Evolutionary conservation across 2,113 vertebrate species (phyloP).

Genomic region (Centrocercus urophasianus): DNA sequence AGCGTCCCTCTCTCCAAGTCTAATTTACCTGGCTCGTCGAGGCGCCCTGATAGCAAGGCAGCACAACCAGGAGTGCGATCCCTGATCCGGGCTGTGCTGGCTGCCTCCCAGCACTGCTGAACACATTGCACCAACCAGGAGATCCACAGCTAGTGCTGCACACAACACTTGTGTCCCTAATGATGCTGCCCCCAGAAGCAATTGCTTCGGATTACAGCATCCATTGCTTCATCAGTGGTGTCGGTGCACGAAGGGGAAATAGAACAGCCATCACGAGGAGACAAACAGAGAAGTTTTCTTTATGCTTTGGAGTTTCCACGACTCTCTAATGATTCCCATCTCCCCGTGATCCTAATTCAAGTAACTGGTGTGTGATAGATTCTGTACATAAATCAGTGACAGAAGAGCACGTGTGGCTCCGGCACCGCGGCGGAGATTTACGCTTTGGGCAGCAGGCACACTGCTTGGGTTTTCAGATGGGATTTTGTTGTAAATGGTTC

Average conservation of each 20-base stretch:
- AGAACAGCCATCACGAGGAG: not conserved
- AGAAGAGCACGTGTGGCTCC: constrained; percentile 33
- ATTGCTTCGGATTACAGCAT: not conserved
- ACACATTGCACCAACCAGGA: accelerated
- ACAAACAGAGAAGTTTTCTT: constrained; percentile 61
- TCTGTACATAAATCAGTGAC: constrained; percentile 61
- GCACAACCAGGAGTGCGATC: not conserved
- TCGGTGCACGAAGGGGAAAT: not conserved
- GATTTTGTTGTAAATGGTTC: not conserved
- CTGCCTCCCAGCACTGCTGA: not conserved
- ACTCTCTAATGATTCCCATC: constrained; percentile 68
- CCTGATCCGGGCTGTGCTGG: not conserved
- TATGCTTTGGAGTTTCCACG: constrained; percentile 44
- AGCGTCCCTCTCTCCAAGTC: constrained; percentile 72
- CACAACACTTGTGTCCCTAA: not conserved
- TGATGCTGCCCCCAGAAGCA: not conserved
- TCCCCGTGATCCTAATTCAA: constrained; percentile 69
- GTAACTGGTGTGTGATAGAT: constrained; percentile 60
- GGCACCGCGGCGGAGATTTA: constrained; percentile 37
- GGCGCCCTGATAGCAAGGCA: constrained; percentile 9
- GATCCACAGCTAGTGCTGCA: not conserved
- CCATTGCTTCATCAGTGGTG: not conserved
- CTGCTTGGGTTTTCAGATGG: constrained; percentile 7
- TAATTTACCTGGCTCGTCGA: constrained; percentile 71
- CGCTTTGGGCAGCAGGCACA: not conserved